Conservation (phyloP, 2,888 invertebrate genomes). For the Geophilus truncorum region DNA sequence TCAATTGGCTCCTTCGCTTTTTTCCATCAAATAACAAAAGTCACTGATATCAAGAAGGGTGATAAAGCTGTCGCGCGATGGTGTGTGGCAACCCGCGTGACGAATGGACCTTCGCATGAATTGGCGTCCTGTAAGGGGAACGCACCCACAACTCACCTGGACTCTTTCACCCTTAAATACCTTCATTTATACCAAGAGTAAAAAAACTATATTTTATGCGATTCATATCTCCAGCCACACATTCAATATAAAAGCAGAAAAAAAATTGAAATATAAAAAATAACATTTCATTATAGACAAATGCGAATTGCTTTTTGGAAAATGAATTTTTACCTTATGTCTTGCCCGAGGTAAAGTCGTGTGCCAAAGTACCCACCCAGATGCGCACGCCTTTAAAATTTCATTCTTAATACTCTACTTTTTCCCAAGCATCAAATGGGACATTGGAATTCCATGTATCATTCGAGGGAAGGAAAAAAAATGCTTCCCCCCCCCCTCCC, state of each 20-base stretch:
- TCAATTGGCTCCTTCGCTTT: constrained; percentile 10
- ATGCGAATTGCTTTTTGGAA: constrained; percentile 15
- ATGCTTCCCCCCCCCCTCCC: neutral
- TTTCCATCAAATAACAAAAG: constrained; percentile 20
- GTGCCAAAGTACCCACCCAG: constrained; percentile 22
- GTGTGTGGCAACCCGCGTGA: constrained; percentile 27
- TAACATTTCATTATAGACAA: constrained; percentile 15
- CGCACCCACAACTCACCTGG: constrained; percentile 25
- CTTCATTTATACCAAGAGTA: neutral
- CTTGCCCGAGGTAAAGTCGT: constrained; percentile 19
- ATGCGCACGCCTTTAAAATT: constrained; percentile 21
- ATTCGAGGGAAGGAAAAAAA: neutral
- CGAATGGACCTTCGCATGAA: constrained; percentile 18
- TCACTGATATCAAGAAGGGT: constrained; percentile 15
- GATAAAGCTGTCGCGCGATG: constrained; percentile 3
- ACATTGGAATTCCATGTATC: constrained; percentile 22
- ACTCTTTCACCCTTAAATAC: constrained; percentile 21
- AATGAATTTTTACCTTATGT: constrained; percentile 21
- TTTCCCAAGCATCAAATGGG: neutral
- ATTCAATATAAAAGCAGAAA: neutral
- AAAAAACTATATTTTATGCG: neutral
- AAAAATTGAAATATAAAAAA: neutral
- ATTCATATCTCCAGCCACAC: neutral
- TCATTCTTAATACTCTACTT: constrained; percentile 3
- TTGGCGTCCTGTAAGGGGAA: constrained; percentile 8